Evolutionary conservation across 2,797 vertebrate species (phyloP), one percentile per base, ranked within the genome.

Genomic region (Enteromius thamalakanensis): DNA sequence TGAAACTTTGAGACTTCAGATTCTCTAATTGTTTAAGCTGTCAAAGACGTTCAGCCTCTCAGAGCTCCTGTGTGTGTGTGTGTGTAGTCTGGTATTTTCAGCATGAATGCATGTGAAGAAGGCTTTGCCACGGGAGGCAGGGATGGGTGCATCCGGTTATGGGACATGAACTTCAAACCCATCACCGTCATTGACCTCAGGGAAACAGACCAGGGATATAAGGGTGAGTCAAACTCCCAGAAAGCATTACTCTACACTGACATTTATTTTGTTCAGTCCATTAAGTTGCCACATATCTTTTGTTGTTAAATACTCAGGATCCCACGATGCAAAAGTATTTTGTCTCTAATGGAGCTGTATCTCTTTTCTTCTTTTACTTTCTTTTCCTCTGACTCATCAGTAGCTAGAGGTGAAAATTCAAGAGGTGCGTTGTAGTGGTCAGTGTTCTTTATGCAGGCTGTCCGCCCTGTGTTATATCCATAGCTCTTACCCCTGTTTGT

Each of bases 151-250:
- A 96, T 99, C 92, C 96, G 98, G 84, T 93, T 99, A 90, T 99
- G 98, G 98, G 98, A 99, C 95, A 96, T 98, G 94, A 98, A 95
- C 95, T 99, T 99, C 95, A 99, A 99, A 95, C 97, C 98, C 92
- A 99, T 99, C 95, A 99, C 98, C 93, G 96, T 98, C 96, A 99
- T 99, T 93, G 98, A 99, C 95, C 98, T 99, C 97, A 98, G 97
- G 96, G 98, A 99, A 96, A 99, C 98, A 90, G 98, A 99, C 91
- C 98, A 98, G 91, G 98, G 98, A 90, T 99, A 99, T 92, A 99
- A 98, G 98, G 98, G 98, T 99, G 95, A 96, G 87, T 87, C 88
- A 40, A 67, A 32, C 67, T 76, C 37, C 19, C 40, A 42, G 67
- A 34, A 19, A 76, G 37, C 19, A 21, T 51, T 81, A 10, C 26